Conservation (phyloP, 2,888 invertebrate genomes). For the Aphodius sticticus region DNA sequence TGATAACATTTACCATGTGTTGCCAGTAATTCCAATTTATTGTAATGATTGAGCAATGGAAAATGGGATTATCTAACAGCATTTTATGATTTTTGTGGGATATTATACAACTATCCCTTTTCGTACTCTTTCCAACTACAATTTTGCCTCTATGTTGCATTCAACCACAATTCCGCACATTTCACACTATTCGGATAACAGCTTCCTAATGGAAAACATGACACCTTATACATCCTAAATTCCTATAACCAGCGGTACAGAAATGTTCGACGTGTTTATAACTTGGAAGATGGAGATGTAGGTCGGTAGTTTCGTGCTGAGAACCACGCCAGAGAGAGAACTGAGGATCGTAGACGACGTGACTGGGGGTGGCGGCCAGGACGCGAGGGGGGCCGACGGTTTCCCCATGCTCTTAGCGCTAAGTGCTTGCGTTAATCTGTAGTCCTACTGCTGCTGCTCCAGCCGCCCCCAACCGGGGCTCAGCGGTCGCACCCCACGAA, state of each 20-base stretch:
- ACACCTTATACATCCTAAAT: no score
- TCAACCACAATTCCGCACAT: no score
- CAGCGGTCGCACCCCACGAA: conserved; percentile 6
- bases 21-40: no score
- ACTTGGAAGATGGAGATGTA: background rate
- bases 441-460: conserved; percentile 18
- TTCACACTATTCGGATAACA: no score
- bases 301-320: background rate
- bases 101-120: no score
- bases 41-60: no score
- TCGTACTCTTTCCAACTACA: no score
- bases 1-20: no score
- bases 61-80: no score
- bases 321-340: background rate
- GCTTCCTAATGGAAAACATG: no score
- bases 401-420: conserved; percentile 58
- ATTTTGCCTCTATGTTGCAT: no score
- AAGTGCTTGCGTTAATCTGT: conserved; percentile 53
- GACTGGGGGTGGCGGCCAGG: conserved; percentile 18
- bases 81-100: no score
- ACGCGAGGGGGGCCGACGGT: conserved; percentile 49
- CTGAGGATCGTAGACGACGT: background rate
- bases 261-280: background rate
- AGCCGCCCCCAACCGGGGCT: conserved; percentile 12
- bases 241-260: background rate